Evolutionary conservation across 2,888 invertebrate genomes (phyloP).

Genomic region (Dryobotodes eremita): DNA sequence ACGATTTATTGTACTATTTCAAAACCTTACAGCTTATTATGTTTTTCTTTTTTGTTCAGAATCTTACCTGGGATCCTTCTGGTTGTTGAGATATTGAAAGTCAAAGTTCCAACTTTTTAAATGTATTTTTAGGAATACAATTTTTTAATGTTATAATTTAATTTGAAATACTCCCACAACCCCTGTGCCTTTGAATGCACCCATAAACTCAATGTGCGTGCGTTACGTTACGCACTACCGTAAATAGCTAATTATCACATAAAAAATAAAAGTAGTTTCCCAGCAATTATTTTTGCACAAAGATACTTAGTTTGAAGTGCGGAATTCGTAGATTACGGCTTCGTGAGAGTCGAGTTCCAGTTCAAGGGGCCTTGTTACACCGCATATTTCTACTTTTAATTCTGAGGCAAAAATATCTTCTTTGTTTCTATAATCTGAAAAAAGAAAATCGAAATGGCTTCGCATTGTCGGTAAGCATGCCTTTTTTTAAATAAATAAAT

Average conservation of each 20-base stretch:
- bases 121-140: not conserved
- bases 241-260: not conserved
- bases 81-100: not conserved
- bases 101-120: not conserved
- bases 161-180: not conserved
- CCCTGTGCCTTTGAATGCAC: not conserved
- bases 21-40: too few species aligned
- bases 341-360: not conserved
- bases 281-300: too few species aligned
- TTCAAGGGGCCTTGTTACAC: not conserved
- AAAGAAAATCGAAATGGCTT: conserved; percentile 16
- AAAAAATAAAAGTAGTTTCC: not conserved
- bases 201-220: not conserved
- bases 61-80: not conserved
- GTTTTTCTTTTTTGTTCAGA: not conserved
- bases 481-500: conserved; percentile 44
- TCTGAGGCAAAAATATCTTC: not conserved
- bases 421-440: conserved; percentile 6
- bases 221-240: not conserved
- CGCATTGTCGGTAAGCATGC: not conserved
- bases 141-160: not conserved
- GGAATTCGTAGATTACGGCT: not conserved
- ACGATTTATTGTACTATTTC: too few species aligned
- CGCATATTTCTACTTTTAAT: not conserved
- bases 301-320: not conserved